These are phyloP conservation scores for Oreochromis tanganicae DNA, from an alignment of 2,113 vertebrate species.

Conservation along the genomic window DNA sequence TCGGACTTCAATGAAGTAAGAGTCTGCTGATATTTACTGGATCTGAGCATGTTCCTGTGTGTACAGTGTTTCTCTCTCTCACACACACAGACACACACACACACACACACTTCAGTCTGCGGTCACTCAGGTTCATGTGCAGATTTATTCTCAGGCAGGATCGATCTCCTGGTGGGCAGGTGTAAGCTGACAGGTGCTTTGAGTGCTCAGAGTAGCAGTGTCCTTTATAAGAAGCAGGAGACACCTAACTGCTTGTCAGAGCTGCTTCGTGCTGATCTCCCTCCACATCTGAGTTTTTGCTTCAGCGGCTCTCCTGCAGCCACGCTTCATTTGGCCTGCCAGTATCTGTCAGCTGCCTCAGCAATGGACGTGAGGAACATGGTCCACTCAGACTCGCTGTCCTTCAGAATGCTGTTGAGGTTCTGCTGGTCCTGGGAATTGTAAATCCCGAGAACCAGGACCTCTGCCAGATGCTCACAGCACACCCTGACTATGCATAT, in stretches of 20 bases:
- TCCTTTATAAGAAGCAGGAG: neutral
- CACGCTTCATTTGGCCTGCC: neutral
- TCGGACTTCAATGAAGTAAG: neutral
- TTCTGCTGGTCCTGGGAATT: neutral
- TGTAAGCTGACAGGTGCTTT: neutral
- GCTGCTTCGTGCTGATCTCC: neutral
- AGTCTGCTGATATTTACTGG: neutral
- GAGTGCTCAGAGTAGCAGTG: neutral
- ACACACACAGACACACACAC: neutral
- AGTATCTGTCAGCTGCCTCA: neutral
- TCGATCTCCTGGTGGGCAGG: neutral
- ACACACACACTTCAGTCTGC: neutral
- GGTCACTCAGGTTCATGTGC: neutral
- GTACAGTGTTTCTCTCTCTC: fast-evolving
- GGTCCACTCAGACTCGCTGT: neutral
- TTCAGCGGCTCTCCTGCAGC: neutral
- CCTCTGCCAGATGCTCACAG: neutral
- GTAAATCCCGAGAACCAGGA: neutral
- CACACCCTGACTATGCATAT: neutral
- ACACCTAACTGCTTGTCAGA: neutral
- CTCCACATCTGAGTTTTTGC: neutral
- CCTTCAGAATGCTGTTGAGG: neutral
- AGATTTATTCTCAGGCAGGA: neutral
- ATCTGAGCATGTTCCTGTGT: neutral
- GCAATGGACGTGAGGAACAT: neutral